Conservation (phyloP, 1,140 invertebrate genomes). For the Cecropterus lyciades region DNA sequence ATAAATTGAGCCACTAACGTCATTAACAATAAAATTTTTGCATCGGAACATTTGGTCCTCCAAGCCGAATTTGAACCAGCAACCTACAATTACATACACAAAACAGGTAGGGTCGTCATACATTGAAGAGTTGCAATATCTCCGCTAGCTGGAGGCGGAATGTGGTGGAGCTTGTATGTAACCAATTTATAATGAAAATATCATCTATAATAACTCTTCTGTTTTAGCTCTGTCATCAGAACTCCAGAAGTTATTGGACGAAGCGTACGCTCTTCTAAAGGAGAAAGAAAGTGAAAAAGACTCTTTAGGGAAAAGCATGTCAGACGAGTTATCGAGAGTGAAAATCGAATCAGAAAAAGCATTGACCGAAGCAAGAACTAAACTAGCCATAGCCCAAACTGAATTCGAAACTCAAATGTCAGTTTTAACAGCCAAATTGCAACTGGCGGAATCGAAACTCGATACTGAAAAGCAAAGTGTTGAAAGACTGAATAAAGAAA, state of each 20-base stretch:
- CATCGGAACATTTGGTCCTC: no score
- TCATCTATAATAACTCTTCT: no score
- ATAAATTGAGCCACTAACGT: no score
- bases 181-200: no score
- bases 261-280: constrained; percentile 79
- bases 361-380: constrained; percentile 77
- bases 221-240: constrained; percentile 77
- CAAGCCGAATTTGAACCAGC: no score
- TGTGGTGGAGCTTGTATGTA: no score
- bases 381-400: constrained; percentile 76
- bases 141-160: no score
- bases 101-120: no score
- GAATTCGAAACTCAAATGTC: constrained; percentile 79
- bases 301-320: constrained; percentile 79
- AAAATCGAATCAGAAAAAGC: constrained; percentile 77
- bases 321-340: constrained; percentile 73
- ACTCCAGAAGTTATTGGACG: constrained; percentile 80
- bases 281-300: constrained; percentile 83
- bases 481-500: constrained; percentile 79
- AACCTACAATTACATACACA: no score
- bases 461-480: constrained; percentile 79
- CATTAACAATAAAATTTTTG: no score
- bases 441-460: constrained; percentile 77
- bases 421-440: constrained; percentile 73
- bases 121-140: no score